Conservation (phyloP, 2,113 vertebrate species). For the Onychostoma macrolepis region DNA sequence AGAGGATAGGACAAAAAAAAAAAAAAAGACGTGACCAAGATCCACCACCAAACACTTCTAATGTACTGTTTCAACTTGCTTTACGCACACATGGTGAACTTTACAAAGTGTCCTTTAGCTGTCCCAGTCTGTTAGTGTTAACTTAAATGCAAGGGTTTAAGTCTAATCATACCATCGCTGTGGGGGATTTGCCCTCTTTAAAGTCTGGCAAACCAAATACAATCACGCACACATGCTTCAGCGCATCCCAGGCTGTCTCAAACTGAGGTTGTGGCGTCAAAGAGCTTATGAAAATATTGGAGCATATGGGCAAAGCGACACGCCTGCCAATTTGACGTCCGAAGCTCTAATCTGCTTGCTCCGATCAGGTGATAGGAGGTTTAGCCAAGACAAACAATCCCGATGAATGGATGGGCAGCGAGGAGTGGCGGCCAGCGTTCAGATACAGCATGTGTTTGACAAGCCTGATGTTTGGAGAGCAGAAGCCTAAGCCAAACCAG, state of each 20-base stretch:
- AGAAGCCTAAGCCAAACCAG: not conserved
- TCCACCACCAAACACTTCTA: not conserved
- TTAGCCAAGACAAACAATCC: slow-evolving; percentile 37
- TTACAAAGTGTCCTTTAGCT: not conserved
- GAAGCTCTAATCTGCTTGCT: slow-evolving; percentile 41
- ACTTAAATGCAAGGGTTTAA: slow-evolving; percentile 21
- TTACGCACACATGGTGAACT: not conserved
- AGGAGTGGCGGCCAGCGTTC: not conserved
- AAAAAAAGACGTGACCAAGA: not conserved
- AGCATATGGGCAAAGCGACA: slow-evolving; percentile 39
- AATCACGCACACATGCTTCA: slow-evolving; percentile 26
- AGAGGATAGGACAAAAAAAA: not conserved
- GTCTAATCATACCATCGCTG: slow-evolving; percentile 47
- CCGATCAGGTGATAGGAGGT: slow-evolving; percentile 48
- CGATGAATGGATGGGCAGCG: slow-evolving; percentile 13
- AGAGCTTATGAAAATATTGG: slow-evolving; percentile 43
- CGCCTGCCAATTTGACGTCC: slow-evolving; percentile 39
- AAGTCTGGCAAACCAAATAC: slow-evolving; percentile 46
- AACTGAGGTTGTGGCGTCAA: slow-evolving; percentile 39
- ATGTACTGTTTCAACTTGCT: not conserved
- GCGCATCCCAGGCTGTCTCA: not conserved
- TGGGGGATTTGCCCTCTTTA: slow-evolving; percentile 43
- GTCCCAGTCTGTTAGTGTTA: not conserved
- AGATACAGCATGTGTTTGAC: slow-evolving; percentile 11
- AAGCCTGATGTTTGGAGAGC: slow-evolving; percentile 21